Percentiles rank a stretch among this genome's conserved stretches.
These are phyloP conservation scores for Stictocephala bisonia DNA, from an alignment of 2,888 invertebrate species.

Conservation along the genomic window DNA sequence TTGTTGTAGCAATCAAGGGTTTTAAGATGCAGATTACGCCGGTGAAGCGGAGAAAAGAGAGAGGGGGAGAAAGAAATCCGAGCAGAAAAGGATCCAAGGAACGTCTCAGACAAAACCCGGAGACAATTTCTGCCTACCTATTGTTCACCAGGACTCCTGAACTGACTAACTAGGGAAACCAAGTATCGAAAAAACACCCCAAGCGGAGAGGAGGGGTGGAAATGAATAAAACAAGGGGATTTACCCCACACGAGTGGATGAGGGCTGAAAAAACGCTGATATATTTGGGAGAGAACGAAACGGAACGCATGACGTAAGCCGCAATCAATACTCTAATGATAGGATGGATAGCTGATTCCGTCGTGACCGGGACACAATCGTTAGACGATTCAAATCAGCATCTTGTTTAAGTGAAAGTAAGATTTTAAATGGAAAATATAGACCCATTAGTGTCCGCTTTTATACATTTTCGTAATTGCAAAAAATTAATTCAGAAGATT, in stretches of 20 bases:
- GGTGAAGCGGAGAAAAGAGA: neutral
- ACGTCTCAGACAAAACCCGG: neutral
- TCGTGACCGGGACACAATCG: too few species aligned
- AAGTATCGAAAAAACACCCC: conserved; percentile 37
- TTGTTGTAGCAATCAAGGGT: neutral
- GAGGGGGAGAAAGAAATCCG: neutral
- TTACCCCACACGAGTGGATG: conserved; percentile 46
- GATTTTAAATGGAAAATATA: too few species aligned
- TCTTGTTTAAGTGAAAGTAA: too few species aligned
- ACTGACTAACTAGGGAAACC: conserved; percentile 34
- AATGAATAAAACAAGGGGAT: conserved; percentile 50
- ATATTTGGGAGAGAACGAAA: conserved; percentile 19
- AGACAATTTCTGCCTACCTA: conserved; percentile 29
- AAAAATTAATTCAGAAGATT: too few species aligned
- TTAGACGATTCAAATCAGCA: too few species aligned
- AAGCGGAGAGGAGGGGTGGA: conserved; percentile 23
- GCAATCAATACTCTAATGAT: too few species aligned
- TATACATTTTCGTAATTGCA: too few species aligned
- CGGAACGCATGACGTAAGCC: too few species aligned
- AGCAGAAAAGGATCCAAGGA: neutral
- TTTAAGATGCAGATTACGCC: neutral
- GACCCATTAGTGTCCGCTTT: too few species aligned
- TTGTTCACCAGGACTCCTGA: conserved; percentile 17
- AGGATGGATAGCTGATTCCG: too few species aligned
- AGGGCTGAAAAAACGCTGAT: conserved; percentile 42